Base-by-base conservation (phyloP, 2,888 invertebrate genomes). In the Calliphora vomitoria region DNA sequence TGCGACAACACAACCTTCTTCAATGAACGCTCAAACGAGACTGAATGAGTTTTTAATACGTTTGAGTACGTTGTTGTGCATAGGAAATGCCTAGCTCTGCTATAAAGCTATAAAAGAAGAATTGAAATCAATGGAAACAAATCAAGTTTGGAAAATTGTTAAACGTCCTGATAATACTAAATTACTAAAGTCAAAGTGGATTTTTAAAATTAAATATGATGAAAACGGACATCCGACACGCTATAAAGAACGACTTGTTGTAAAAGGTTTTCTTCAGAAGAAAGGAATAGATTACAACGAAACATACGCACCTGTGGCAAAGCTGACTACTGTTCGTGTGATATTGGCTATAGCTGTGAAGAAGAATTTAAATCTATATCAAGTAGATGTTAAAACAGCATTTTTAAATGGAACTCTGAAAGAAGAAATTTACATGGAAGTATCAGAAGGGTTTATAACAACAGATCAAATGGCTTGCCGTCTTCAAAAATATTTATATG, bases 351-450 rank as follows among this genome's bases (percentile, higher is more conserved):
- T 76, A 25, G 76, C 44, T 68, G 35, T 50, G 8, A 41, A 76
- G 5, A 72, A 41, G n/a, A 66, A 60, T 6, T 69, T 72, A 44
- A 18, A 13, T 15, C 41, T 78, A 13, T 55, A 66, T 64, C 72
- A 79, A 58, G 20, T 84, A 15, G 76, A 83, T 41, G 38, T 83
- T 6, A 83, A 76, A 35, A 58, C 75, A n/a, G 75, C 58, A 15
- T 76, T 82, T 31, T 31, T 82, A 64, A 11, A 82, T 13, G 68
- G 68, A 13, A 25, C 31, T 13, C 41, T 82, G 1, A 68, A 68
- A 41, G 75, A 75, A 11, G 60, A 75, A 41, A 41, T 41, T 2
- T 31, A 62, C 41, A 68, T 79, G 66, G 35, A 35, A 18, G 5
- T 68, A 13, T 69, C 79, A 64, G 62, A 72, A 47, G 81, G 81